Conservation (phyloP, 2,888 invertebrate genomes). For the Calephelis perditalis region DNA sequence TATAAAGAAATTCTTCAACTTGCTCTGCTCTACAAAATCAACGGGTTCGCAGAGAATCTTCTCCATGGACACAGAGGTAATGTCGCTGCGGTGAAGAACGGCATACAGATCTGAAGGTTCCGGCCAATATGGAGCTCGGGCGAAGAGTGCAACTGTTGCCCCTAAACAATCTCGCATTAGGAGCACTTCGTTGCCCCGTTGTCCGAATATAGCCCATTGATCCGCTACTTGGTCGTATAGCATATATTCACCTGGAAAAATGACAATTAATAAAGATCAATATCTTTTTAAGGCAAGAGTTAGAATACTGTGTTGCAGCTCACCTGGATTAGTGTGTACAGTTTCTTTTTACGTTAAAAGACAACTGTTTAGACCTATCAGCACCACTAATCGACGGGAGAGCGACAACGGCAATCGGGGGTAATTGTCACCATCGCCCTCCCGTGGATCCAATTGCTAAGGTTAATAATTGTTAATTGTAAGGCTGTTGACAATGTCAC, state of each 20-base stretch:
- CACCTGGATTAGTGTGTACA: no score
- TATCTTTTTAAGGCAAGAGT: no score
- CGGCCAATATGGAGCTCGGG: slow-evolving; percentile 44
- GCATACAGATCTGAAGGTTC: slow-evolving; percentile 36
- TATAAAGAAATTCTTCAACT: not conserved
- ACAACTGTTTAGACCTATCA: no score
- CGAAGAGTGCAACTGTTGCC: slow-evolving; percentile 38
- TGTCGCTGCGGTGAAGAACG: slow-evolving; percentile 39
- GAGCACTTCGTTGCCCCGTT: slow-evolving; percentile 39
- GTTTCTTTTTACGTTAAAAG: no score
- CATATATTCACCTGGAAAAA: slow-evolving; percentile 31
- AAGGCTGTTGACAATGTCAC: no score
- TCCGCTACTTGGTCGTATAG: slow-evolving; percentile 37
- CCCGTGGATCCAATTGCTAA: no score
- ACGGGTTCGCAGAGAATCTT: slow-evolving; percentile 33
- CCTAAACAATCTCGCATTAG: slow-evolving; percentile 40
- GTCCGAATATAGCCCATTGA: slow-evolving; percentile 40
- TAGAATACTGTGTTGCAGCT: no score
- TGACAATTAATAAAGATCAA: no score
- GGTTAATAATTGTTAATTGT: no score
- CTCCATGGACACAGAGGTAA: slow-evolving; percentile 32
- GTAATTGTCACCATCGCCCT: no score
- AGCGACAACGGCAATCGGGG: no score
- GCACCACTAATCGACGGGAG: no score
- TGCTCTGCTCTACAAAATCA: not conserved